Conservation (phyloP, 1,140 invertebrate species). For the Drosophila miranda region DNA sequence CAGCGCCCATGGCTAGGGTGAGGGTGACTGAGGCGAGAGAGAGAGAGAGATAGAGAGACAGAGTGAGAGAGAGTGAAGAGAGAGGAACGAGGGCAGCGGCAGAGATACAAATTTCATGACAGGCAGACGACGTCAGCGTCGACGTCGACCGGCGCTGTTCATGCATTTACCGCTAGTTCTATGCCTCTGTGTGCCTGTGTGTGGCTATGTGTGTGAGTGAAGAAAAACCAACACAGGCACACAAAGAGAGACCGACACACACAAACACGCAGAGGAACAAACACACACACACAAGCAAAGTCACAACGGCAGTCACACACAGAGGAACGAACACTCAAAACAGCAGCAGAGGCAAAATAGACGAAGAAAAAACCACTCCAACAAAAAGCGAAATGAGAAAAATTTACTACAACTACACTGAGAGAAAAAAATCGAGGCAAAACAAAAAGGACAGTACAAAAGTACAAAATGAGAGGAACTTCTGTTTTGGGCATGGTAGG, state of each 20-base stretch:
- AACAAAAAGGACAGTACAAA: conserved; percentile 11
- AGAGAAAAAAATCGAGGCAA: conserved; percentile 36
- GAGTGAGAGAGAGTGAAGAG: conserved; percentile 9
- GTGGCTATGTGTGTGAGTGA: conserved; percentile 5
- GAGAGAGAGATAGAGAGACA: conserved; percentile 19
- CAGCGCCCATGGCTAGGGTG: conserved; percentile 1
- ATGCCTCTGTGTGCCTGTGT: conserved; percentile 27
- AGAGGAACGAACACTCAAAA: conserved; percentile 37
- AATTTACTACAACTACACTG: conserved; percentile 75
- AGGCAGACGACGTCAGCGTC: conserved; percentile 22
- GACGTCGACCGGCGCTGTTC: conserved; percentile 60
- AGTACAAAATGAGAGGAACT: conserved; percentile 32
- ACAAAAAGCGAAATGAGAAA: conserved; percentile 80
- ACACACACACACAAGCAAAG: conserved; percentile 7
- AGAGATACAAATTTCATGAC: conserved; percentile 73
- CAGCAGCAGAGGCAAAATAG: conserved; percentile 40
- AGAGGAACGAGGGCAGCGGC: conserved; percentile 25
- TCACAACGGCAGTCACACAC: conserved; percentile 1
- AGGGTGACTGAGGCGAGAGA: conserved; percentile 31
- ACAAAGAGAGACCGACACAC: conserved; percentile 42
- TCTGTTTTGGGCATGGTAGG: conserved; percentile 55
- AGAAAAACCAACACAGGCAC: conserved; percentile 34
- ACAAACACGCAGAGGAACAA: conserved; percentile 10
- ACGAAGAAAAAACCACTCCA: conserved; percentile 68
- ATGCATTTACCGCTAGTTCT: conserved; percentile 78